Evolutionary conservation across 2,113 vertebrate species (phyloP).

Genomic region (Motacilla alba): DNA sequence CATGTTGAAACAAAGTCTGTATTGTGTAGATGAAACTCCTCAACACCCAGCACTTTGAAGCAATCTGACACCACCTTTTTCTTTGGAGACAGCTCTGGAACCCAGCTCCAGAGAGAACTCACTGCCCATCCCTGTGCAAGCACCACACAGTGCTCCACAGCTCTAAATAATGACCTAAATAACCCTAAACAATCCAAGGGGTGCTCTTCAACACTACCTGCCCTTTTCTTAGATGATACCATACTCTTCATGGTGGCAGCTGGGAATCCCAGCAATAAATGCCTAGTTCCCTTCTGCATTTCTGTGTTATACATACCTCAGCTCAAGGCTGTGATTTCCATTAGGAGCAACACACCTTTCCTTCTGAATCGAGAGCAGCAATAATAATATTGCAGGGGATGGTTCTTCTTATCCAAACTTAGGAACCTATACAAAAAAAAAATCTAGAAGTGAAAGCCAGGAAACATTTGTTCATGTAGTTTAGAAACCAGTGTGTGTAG

Average conservation of each 20-base stretch:
- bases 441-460: neutral
- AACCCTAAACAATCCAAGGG: neutral
- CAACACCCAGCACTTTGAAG: neutral
- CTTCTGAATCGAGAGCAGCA: neutral
- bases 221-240: neutral
- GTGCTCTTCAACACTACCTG: neutral
- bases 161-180: neutral
- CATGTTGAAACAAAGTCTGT: neutral
- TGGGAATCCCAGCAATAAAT: neutral
- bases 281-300: neutral
- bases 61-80: neutral
- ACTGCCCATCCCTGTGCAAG: neutral
- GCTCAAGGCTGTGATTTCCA: neutral
- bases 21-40: neutral
- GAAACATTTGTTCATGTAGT: neutral
- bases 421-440: neutral
- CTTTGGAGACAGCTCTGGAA: neutral
- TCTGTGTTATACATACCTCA: neutral
- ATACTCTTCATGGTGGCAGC: accelerated
- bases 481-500: neutral
- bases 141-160: neutral
- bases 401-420: neutral
- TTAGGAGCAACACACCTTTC: neutral
- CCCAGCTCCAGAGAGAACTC: neutral
- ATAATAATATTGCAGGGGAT: neutral